A percentile compares a stretch with the other conserved stretches of the same genome.
Conservation (phyloP, 2,113 vertebrate genomes). For the Muscicapa adusta region DNA sequence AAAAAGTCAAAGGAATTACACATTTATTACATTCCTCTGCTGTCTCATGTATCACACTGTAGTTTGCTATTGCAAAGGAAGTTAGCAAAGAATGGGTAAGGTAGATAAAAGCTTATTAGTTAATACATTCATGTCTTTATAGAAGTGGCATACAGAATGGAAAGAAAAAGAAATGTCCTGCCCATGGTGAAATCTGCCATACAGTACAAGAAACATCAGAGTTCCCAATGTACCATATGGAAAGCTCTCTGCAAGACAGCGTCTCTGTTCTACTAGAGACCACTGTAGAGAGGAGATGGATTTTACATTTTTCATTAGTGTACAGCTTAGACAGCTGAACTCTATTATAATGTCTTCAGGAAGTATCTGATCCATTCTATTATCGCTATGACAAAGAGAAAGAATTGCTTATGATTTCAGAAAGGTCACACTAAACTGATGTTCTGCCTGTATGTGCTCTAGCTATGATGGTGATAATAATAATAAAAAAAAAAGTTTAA, state of each 20-base stretch:
- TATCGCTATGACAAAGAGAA: constrained; percentile 76
- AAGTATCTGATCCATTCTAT: constrained; percentile 78
- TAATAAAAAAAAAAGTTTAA: constrained; percentile 49
- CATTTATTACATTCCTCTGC: background rate
- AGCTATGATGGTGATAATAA: constrained; percentile 52
- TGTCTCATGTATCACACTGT: background rate
- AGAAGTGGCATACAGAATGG: background rate
- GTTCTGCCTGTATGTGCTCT: constrained; percentile 64
- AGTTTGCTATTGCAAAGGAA: background rate
- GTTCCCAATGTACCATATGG: constrained; percentile 15
- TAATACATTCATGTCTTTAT: background rate
- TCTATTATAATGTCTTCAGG: constrained; percentile 76
- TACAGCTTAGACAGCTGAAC: constrained; percentile 76
- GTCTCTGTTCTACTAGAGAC: constrained; percentile 46
- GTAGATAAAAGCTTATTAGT: background rate
- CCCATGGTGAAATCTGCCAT: background rate
- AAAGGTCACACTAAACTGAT: constrained; percentile 76
- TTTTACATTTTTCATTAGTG: constrained; percentile 79
- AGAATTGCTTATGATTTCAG: constrained; percentile 73
- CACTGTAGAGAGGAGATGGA: constrained; percentile 38
- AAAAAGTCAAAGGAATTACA: background rate
- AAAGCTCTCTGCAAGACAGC: constrained; percentile 51
- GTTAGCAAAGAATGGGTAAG: background rate
- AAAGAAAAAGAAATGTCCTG: background rate
- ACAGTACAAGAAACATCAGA: constrained; percentile 60